Evolutionary conservation across 2,113 vertebrate species (phyloP).

Genomic region (human): GRCh38 chr14:30832001-30832500

Average conservation of each 20-base stretch:
- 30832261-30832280: neutral
- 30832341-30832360: no score
- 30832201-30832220: neutral
- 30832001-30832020: no score
- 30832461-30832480: no score
- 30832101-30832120: neutral
- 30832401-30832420: neutral
- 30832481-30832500: no score
- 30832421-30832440: neutral
- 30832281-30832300: neutral
- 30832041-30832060: no score
- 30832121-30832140: no score
- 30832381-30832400: neutral
- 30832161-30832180: neutral
- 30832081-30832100: neutral
- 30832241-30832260: neutral
- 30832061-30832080: neutral
- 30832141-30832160: neutral
- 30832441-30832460: neutral
- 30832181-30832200: neutral
- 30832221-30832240: neutral
- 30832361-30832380: neutral
- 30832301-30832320: neutral
- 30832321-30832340: neutral
- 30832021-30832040: no score